Conservation (phyloP, 1,140 invertebrate genomes). For the Leptopilina clavipes region DNA sequence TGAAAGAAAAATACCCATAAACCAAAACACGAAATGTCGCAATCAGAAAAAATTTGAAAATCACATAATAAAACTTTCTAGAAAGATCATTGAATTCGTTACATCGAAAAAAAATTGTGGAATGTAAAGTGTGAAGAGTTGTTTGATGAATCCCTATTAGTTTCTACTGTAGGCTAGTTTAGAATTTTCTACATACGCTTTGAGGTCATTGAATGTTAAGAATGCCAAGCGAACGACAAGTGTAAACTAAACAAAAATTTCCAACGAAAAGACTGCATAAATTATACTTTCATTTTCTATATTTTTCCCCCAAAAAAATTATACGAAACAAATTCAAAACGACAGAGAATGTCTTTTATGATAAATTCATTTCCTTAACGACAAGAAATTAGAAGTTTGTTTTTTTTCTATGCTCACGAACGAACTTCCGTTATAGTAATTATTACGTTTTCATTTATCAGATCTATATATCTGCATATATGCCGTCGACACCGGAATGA, state of each 20-base stretch:
- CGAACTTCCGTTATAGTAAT: not conserved
- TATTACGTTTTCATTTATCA: conserved; percentile 19
- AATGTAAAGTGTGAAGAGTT: conserved; percentile 21
- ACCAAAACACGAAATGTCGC: not conserved
- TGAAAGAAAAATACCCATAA: too few relatives aligned
- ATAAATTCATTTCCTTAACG: not conserved
- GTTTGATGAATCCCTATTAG: conserved; percentile 5
- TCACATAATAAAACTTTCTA: conserved; percentile 8
- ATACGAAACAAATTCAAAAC: not conserved
- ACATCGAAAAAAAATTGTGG: not conserved
- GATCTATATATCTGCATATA: conserved; percentile 20
- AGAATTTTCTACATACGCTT: not conserved
- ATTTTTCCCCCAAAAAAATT: not conserved
- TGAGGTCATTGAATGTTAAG: not conserved
- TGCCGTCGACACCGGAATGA: conserved; percentile 4
- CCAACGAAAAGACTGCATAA: not conserved
- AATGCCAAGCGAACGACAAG: not conserved
- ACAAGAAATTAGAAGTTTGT: not conserved
- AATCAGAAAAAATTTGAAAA: not conserved
- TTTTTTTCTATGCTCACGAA: not conserved
- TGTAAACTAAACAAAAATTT: not conserved
- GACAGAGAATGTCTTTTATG: too few relatives aligned
- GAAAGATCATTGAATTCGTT: conserved; percentile 11
- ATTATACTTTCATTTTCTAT: not conserved
- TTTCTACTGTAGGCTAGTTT: not conserved